These are phyloP conservation scores for Orchesellides sinensis DNA, from an alignment of 2,888 invertebrate genomes.

Conservation along the genomic window DNA sequence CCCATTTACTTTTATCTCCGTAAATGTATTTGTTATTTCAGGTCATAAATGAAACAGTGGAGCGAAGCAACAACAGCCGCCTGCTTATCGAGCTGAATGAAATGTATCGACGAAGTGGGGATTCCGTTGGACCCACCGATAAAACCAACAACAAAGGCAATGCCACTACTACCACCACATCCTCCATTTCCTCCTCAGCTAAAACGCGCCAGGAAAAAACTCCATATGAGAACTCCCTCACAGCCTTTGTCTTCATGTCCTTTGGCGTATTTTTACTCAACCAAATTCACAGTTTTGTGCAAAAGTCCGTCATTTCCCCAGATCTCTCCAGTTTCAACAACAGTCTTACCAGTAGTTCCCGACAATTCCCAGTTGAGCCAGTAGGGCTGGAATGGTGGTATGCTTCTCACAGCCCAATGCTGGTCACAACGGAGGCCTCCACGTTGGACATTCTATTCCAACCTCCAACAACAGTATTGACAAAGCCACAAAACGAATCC, in stretches of 20 bases:
- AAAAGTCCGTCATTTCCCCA: too few species aligned
- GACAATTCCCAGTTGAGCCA: too few species aligned
- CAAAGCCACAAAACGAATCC: too few species aligned
- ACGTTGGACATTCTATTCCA: constrained; percentile 71
- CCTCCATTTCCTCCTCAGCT: neutral
- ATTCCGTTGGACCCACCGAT: neutral
- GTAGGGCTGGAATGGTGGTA: constrained; percentile 78
- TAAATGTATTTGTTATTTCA: constrained; percentile 39
- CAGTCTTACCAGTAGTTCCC: too few species aligned
- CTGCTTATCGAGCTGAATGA: constrained; percentile 79
- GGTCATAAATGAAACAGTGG: constrained; percentile 80
- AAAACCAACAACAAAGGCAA: constrained; percentile 76
- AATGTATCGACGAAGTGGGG: constrained; percentile 78
- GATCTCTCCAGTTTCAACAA: constrained; percentile 77
- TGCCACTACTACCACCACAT: neutral
- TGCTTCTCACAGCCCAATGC: constrained; percentile 77
- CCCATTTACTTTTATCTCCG: neutral
- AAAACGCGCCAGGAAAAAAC: constrained; percentile 28
- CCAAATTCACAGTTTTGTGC: constrained; percentile 74
- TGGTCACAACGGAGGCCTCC: constrained; percentile 77
- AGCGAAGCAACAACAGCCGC: constrained; percentile 79
- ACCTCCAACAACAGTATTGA: too few species aligned
- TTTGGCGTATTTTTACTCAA: constrained; percentile 80
- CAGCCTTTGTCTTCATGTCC: constrained; percentile 81
- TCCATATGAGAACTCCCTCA: constrained; percentile 72